Evolutionary conservation across 2,888 invertebrate genomes (phyloP).

Genomic region (Acrobasis repandana): DNA sequence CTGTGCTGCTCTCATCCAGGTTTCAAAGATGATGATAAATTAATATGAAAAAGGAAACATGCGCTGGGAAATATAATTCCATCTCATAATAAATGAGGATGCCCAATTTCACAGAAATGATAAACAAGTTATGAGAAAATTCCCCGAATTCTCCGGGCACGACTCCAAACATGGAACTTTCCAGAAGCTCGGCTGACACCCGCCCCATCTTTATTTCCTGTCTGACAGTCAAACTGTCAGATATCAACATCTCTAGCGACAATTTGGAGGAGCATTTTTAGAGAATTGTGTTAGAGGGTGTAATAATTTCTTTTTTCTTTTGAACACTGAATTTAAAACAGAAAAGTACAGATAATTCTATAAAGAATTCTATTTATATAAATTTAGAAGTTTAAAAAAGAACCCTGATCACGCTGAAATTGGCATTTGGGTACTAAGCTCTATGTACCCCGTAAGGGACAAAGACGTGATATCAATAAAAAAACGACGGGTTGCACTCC

Average conservation of each 20-base stretch:
- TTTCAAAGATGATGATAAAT: no score
- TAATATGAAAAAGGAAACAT: background rate
- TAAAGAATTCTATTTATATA: no score
- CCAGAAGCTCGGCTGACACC: conserved; percentile 35
- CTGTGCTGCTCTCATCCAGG: no score
- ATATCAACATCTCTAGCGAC: conserved; percentile 37
- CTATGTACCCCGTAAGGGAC: no score
- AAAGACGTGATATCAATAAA: no score
- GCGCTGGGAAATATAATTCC: background rate
- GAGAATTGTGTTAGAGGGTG: conserved; percentile 1
- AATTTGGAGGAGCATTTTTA: background rate
- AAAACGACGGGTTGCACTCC: no score
- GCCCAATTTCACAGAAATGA: conserved; percentile 1
- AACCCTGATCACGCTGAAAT: no score
- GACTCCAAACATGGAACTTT: conserved; percentile 20
- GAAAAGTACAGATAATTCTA: no score
- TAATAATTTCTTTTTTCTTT: background rate
- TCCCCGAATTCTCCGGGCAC: background rate
- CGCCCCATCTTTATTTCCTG: conserved; percentile 40
- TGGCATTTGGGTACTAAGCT: no score
- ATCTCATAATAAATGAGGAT: background rate
- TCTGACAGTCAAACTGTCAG: conserved; percentile 46
- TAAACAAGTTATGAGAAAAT: conserved; percentile 16
- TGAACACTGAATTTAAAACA: background rate
- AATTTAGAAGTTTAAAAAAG: no score